phyloP scores from a whole-genome alignment of 2,797 vertebrate genomes.

The Acestrorhynchus altus region DNA sequence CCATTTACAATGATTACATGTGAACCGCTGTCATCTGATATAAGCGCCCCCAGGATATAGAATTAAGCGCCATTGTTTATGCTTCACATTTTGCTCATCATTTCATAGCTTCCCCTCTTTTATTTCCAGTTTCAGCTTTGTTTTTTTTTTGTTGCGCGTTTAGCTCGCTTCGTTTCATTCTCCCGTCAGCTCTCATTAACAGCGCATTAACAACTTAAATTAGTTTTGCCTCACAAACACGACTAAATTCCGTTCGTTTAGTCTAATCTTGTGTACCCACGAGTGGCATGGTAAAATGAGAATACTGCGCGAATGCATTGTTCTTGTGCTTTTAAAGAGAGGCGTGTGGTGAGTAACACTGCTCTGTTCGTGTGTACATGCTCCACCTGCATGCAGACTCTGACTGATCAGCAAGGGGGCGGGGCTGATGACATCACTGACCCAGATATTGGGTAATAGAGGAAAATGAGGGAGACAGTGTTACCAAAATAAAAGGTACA shows the following conservation, averaged over 20 bases:
- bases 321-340: too few species aligned
- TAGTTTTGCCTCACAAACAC: conserved; percentile 63
- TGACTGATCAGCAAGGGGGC: too few species aligned
- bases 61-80: conserved; percentile 83
- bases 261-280: not conserved
- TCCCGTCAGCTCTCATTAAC: conserved; percentile 73
- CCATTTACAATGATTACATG: conserved; percentile 77
- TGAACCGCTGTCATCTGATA: conserved; percentile 80
- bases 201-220: conserved; percentile 72
- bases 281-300: not conserved
- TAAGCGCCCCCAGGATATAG: conserved; percentile 80
- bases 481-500: too few species aligned
- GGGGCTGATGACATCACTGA: too few species aligned
- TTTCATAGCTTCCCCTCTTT: conserved; percentile 58
- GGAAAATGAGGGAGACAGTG: too few species aligned
- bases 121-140: not conserved
- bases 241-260: not conserved
- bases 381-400: too few species aligned
- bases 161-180: conserved; percentile 72
- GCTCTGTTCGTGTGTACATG: too few species aligned
- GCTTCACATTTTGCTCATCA: conserved; percentile 74
- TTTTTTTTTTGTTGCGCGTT: conserved; percentile 51
- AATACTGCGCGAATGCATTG: not conserved
- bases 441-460: too few species aligned
- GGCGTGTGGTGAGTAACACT: too few species aligned